These are phyloP conservation scores for Bryconaethiops microstoma DNA, from an alignment of 2,797 vertebrate species.

Conservation along the genomic window DNA sequence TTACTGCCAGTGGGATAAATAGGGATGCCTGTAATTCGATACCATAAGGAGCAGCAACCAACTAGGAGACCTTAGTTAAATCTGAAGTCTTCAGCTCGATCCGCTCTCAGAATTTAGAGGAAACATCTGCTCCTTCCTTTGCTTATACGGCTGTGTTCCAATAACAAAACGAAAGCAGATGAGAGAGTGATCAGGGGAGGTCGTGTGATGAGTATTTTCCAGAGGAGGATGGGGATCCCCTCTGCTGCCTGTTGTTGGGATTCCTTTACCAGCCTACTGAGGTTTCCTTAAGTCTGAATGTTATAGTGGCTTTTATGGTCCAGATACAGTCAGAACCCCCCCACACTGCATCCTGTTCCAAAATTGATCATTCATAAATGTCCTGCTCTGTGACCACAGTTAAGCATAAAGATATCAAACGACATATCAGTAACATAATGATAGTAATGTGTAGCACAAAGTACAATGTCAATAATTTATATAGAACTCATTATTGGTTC, in stretches of 20 bases:
- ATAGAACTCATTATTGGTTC: not conserved
- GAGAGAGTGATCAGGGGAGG: not conserved
- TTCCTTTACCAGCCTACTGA: not conserved
- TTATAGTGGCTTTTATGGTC: not conserved
- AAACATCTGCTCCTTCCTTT: slow-evolving; percentile 46
- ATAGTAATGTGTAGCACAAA: not conserved
- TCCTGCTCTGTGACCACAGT: not conserved
- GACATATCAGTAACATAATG: not conserved
- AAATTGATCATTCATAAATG: no score
- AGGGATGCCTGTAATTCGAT: not conserved
- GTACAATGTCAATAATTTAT: not conserved
- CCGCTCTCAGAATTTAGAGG: slow-evolving; percentile 32
- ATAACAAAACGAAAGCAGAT: slow-evolving; percentile 2
- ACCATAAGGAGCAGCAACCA: not conserved
- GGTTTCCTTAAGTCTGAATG: no score
- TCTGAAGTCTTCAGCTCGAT: not conserved
- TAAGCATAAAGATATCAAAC: not conserved
- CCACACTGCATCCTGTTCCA: no score
- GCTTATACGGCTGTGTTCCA: slow-evolving; percentile 10
- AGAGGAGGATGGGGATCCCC: not conserved
- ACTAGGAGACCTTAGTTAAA: not conserved
- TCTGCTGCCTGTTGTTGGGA: not conserved
- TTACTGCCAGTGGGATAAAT: not conserved
- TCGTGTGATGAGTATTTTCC: slow-evolving; percentile 2
- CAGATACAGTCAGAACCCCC: not conserved